Percentiles rank a stretch among this genome's conserved stretches.
Conservation (phyloP, 2,888 invertebrate species). For the Sympetrum striolatum region DNA sequence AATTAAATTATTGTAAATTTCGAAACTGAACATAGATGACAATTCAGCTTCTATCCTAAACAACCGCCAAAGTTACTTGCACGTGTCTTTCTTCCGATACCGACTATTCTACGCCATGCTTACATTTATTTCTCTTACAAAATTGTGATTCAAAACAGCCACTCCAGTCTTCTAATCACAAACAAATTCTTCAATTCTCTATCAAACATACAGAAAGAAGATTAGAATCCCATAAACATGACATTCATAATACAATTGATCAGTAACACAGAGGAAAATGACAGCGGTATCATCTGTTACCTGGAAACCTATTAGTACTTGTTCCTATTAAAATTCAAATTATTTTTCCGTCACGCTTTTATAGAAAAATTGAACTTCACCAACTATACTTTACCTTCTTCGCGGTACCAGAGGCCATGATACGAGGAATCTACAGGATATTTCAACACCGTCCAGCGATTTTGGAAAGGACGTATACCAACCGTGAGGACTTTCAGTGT, state of each 20-base stretch:
- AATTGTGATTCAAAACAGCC: neutral
- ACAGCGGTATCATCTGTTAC: neutral
- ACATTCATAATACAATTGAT: neutral
- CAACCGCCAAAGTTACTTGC: constrained; percentile 2
- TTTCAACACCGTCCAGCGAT: constrained; percentile 24
- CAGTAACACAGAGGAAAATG: neutral
- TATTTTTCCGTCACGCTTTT: neutral
- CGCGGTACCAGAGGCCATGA: constrained; percentile 27
- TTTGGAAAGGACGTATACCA: constrained; percentile 22
- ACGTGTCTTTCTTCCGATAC: constrained; percentile 13
- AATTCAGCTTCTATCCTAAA: neutral
- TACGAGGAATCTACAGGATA: constrained; percentile 14
- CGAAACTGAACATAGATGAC: no score
- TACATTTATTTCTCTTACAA: neutral
- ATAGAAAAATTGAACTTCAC: neutral
- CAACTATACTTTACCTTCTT: neutral
- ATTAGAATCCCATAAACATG: neutral
- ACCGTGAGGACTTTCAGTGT: neutral
- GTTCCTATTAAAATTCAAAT: neutral
- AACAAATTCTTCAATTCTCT: no score
- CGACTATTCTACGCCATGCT: constrained; percentile 12
- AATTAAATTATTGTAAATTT: no score
- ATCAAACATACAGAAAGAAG: no score
- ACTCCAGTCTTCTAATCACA: no score
- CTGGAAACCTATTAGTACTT: neutral